Evolutionary conservation across 2,797 vertebrate species (phyloP), one percentile per base, ranked within the genome.

Genomic region (Delichon dasypus): DNA sequence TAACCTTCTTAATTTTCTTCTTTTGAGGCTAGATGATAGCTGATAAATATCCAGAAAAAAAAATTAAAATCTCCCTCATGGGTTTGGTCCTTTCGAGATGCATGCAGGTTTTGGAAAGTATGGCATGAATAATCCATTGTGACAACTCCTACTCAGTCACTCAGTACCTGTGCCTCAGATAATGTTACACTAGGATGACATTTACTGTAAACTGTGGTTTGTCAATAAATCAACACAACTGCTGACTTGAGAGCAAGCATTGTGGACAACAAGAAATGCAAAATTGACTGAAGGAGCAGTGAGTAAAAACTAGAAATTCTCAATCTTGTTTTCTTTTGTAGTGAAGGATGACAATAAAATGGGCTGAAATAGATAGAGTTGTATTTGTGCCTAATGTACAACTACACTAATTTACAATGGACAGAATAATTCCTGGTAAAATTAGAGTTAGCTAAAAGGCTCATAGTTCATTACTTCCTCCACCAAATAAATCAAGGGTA

Each of bases 141-240:
- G 82, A 92, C 85, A 92, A 61, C 68, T 74, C 34, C 44, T 60
- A 44, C 32, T 85, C 53, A 61, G 84, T 85, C 64, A 79, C n/a
- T 82, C 51, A 48, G 57, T 64, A 68, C 30, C 13, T 40, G 20
- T 65, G 42, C 73, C 88, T 66, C 73, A 78, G 62, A 77, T 80
- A 88, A 91, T 84, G 66, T 48, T 92, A 81, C 70, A 11, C 15
- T 45, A 50, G n/a, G n/a, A 89, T 78, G 65, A 86, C 58, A 78
- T 88, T 91, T 91, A 66, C 68, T 86, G 70, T 94, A 91, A 85
- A 89, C 14, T 44, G 32, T 85, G 68, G 38, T 88, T 93, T 94
- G 75, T 88, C 87, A 92, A 90, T 94, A 92, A 94, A 80, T 85
- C 68, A 93, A 75, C 87, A 75, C 50, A 61, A 65, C 36, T 2